Evolutionary conservation across 2,888 invertebrate species (phyloP), one percentile per base, ranked within the genome.

Genomic region (Mythimna loreyi): DNA sequence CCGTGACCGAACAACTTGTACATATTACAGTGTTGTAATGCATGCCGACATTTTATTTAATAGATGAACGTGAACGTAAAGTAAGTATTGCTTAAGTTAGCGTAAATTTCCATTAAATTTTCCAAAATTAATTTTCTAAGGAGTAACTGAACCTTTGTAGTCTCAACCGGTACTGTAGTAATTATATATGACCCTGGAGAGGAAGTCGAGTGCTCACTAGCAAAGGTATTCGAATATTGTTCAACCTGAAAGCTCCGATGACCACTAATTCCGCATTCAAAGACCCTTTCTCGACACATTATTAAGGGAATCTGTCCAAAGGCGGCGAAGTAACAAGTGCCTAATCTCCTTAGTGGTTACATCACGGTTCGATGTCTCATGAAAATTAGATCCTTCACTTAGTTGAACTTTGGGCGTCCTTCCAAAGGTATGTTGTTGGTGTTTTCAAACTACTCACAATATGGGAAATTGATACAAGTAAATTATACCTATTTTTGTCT

Each of bases 261-360:
- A 87, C 85, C 86, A 84, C 86, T 87, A 89, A 87, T 88, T 83
- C 85, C 73, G 76, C 81, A 85, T 87, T 87, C 85, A 83, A 86
- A 85, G 87, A 83, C 86, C 86, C 78, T 81, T 84, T 81, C 82
- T 85, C 83, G 77, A 86, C 84, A 87, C 85, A 87, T 86, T 88
- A 87, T 89, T 84, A 87, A 85, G 83, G 83, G 83, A 85, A 86
- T 84, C 82, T 83, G 81, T 85, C 81, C 84, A 80, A 86, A 69
- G 84, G 81, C 84, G 83, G 79, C 81, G 83, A 86, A 88, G 90
- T 90, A 89, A 90, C 90, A 92, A 92, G 90, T 91, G 86, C 85
- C 85, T 92, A 92, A 92, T 92, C 90, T 89, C 82, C 89, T 91
- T 91, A 89, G 89, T 84, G 89, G 89, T 90, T 86, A 86, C 87